A percentile compares a stretch with the other conserved stretches of the same genome.
Evolutionary conservation across 2,113 vertebrate genomes (phyloP).

Genomic region (Daubentonia madagascariensis): DNA sequence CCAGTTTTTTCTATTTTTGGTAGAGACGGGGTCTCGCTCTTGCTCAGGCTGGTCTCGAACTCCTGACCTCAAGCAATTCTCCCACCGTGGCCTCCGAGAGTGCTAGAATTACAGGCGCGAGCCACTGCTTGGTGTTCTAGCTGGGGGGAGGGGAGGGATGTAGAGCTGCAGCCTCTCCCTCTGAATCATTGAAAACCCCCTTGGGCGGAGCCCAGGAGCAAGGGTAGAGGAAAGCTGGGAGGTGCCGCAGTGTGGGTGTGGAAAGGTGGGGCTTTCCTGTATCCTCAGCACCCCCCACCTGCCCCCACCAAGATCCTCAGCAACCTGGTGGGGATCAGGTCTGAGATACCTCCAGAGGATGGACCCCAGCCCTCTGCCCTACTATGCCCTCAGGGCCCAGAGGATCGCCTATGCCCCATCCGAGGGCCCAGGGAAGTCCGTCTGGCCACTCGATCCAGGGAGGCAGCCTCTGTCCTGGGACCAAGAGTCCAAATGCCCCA

Average conservation of each 20-base stretch:
- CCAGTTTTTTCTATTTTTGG: no score
- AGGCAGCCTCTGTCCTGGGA: neutral
- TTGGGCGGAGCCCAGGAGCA: no score
- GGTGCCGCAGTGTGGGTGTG: neutral
- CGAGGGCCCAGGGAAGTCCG: neutral
- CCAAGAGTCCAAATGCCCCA: neutral
- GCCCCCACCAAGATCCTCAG: neutral
- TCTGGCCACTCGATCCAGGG: neutral
- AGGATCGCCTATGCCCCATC: no score
- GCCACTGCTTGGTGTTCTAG: neutral
- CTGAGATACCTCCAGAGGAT: neutral
- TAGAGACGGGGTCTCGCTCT: no score
- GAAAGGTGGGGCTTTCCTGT: neutral
- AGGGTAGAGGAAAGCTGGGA: neutral
- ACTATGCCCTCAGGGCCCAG: neutral
- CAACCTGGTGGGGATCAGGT: neutral
- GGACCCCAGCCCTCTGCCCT: no score
- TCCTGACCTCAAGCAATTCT: no score
- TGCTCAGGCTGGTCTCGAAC: no score
- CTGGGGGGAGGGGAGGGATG: fast-evolving
- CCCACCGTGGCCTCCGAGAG: no score
- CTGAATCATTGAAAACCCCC: neutral
- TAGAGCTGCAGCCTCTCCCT: neutral
- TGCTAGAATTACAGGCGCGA: no score
- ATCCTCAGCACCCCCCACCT: fast-evolving